A percentile compares a stretch with the other conserved stretches of the same genome.
Evolutionary conservation across 2,888 invertebrate species (phyloP).

Genomic region (Lepidochrysops patricia): DNA sequence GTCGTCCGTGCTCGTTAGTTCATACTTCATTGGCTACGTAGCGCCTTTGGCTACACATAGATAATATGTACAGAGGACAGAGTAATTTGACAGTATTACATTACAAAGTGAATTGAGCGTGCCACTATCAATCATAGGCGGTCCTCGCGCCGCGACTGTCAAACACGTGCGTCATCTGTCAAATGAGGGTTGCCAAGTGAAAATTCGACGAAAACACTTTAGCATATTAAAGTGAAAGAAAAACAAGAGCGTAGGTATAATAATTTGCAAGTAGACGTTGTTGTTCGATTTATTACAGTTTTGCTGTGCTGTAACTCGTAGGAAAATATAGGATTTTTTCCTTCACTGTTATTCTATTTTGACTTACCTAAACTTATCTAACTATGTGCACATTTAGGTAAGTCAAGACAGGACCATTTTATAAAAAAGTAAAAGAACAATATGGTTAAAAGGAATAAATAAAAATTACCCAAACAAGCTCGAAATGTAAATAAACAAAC

Average conservation of each 20-base stretch:
- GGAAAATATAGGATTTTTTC: no score
- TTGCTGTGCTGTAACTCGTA: no score
- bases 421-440: no score
- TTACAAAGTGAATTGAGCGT: slow-evolving; percentile 16
- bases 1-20: not conserved
- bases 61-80: not conserved
- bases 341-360: no score
- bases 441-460: no score
- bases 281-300: not conserved
- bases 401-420: no score
- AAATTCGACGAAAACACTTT: not conserved
- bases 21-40: not conserved
- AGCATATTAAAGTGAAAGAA: not conserved
- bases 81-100: slow-evolving; percentile 7
- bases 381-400: no score
- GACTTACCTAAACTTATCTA: no score
- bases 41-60: no score
- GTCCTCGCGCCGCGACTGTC: slow-evolving; percentile 7
- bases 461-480: no score
- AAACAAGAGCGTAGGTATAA: not conserved
- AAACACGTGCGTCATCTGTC: not conserved
- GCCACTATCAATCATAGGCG: slow-evolving; percentile 20
- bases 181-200: slow-evolving; percentile 5
- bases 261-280: no score
- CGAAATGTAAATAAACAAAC: not conserved